These are phyloP conservation scores for Noctua fimbriata DNA, from an alignment of 2,888 invertebrate species.

Conservation along the genomic window DNA sequence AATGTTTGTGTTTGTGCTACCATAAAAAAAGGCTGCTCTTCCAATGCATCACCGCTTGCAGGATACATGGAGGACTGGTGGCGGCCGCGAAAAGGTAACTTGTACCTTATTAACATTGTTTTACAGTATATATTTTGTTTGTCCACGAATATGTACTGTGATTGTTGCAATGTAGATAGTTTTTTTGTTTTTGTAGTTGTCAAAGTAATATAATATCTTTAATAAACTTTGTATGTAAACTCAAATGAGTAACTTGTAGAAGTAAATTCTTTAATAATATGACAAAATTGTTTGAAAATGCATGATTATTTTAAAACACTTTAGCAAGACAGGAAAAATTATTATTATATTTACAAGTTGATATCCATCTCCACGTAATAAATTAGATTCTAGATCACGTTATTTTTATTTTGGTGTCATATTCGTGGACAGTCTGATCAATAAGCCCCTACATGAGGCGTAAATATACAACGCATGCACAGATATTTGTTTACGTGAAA, in stretches of 20 bases:
- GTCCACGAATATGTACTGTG: constrained; percentile 65
- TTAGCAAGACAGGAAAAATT: not conserved
- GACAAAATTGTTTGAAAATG: not conserved
- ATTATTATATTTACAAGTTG: not conserved
- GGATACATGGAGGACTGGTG: constrained; percentile 99
- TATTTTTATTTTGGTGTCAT: constrained; percentile 49
- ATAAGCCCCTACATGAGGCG: constrained; percentile 27
- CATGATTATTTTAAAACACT: constrained; percentile 25
- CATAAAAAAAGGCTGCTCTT: constrained; percentile 91
- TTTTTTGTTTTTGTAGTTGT: not conserved
- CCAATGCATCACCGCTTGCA: constrained; percentile 97
- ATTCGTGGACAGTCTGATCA: constrained; percentile 62
- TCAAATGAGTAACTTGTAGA: not conserved
- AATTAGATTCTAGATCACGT: constrained; percentile 23
- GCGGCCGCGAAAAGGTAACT: constrained; percentile 98
- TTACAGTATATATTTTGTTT: constrained; percentile 67
- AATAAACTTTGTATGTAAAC: not conserved
- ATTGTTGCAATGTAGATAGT: not conserved
- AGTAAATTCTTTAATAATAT: not conserved
- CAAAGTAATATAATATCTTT: not conserved
- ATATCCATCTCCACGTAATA: not conserved
- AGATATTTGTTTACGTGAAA: constrained; percentile 59
- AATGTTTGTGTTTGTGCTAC: constrained; percentile 91
- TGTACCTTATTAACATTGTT: constrained; percentile 82
- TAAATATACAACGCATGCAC: constrained; percentile 67